phyloP scores from a whole-genome alignment of 1,140 invertebrate genomes.

The Thalassaphorura encarpata region DNA sequence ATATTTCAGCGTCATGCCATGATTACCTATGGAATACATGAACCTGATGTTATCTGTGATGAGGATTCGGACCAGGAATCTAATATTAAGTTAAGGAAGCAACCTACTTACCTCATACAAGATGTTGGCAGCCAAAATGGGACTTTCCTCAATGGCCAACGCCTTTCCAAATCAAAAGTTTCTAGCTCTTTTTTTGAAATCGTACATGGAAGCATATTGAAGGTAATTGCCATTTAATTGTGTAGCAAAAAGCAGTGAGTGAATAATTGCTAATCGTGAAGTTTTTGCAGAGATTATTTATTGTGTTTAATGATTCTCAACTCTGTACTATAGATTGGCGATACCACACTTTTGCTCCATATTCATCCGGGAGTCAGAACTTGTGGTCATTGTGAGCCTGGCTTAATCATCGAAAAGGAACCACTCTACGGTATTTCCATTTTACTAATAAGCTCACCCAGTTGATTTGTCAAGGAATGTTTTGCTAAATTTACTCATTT shows the following conservation, averaged over 20 bases:
- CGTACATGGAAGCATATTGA: constrained; percentile 61
- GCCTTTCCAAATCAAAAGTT: constrained; percentile 60
- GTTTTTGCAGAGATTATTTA: too few relatives aligned
- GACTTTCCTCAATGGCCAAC: constrained; percentile 65
- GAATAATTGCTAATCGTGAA: too few relatives aligned
- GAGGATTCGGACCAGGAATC: constrained; percentile 47
- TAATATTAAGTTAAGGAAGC: too few relatives aligned
- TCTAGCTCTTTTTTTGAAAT: constrained; percentile 52
- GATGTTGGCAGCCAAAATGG: constrained; percentile 81
- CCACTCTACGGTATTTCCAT: constrained; percentile 1
- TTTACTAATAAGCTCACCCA: too few relatives aligned
- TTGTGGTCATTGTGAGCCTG: constrained; percentile 81
- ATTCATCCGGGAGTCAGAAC: constrained; percentile 74
- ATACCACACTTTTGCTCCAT: constrained; percentile 69
- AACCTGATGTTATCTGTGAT: constrained; percentile 37
- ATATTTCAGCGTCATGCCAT: constrained; percentile 60
- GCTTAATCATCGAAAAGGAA: constrained; percentile 47
- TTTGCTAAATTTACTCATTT: too few relatives aligned
- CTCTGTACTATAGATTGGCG: constrained; percentile 48
- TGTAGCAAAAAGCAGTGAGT: too few relatives aligned
- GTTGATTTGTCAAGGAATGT: too few relatives aligned
- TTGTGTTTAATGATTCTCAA: too few relatives aligned
- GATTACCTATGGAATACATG: constrained; percentile 39
- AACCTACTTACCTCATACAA: constrained; percentile 58
- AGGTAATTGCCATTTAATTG: constrained; percentile 32